phyloP scores from a whole-genome alignment of 2,113 vertebrate species.

The Anser cygnoides region DNA sequence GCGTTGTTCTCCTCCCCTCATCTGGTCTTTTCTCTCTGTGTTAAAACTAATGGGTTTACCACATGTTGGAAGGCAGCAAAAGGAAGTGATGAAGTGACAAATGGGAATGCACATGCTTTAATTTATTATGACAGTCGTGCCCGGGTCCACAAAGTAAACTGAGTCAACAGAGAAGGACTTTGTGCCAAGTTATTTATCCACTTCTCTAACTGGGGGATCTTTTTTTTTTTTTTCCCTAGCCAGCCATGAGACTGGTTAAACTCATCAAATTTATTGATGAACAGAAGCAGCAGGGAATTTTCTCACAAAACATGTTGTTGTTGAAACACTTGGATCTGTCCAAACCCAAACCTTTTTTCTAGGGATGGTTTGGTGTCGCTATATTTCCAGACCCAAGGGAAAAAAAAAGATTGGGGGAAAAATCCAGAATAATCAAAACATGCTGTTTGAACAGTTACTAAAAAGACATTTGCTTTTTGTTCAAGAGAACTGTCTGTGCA shows the following conservation, averaged over 20 bases:
- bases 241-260: slow-evolving; percentile 47
- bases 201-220: slow-evolving; percentile 34
- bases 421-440: background rate
- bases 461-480: background rate
- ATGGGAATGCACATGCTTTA: slow-evolving; percentile 63
- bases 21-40: background rate
- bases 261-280: slow-evolving; percentile 61
- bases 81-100: slow-evolving; percentile 72
- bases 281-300: slow-evolving; percentile 52
- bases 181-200: slow-evolving; percentile 68
- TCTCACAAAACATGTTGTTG: slow-evolving; percentile 46
- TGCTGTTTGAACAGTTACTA: background rate
- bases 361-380: slow-evolving; percentile 20
- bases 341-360: slow-evolving; percentile 17
- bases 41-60: slow-evolving; percentile 46
- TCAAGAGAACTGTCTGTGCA: slow-evolving; percentile 9
- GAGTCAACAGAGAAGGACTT: slow-evolving; percentile 66
- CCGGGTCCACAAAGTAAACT: slow-evolving; percentile 61
- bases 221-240: background rate
- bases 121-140: slow-evolving; percentile 60
- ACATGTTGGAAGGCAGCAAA: slow-evolving; percentile 36
- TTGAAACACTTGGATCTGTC: background rate
- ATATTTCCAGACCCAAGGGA: background rate
- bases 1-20: background rate
- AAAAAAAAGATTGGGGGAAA: rapidly evolving